Base-by-base conservation (phyloP, 1,140 invertebrate genomes). In the Brachionus paranguensis region DNA sequence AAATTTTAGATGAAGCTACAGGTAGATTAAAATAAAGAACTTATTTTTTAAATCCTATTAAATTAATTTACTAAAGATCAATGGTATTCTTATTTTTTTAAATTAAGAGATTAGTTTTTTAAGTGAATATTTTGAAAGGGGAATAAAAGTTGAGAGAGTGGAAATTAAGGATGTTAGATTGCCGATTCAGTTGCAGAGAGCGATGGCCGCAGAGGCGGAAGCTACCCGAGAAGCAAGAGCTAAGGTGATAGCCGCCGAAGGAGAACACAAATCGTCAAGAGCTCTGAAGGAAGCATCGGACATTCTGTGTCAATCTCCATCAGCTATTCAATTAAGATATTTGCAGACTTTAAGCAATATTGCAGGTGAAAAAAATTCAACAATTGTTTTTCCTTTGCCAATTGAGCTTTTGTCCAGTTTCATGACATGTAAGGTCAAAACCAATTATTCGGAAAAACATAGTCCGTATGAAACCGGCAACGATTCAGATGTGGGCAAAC, bases 321-420 rank as follows among this genome's bases (percentile, higher is more conserved):
- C 93, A 8, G 95, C 95, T 3, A 89, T 96, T 60, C 95, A 96
- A 90, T 91, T 95, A 3, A 88, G 92, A 20, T 92, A 92, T 86
- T 86, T 92, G 24, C 92, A 97, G 91, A 96, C 96, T 7, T 90
- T 98, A 83, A 98, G 94, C 89, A 94, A 94, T 12, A 97, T 98
- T 89, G 95, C 95, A 65, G 95, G 95, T 1, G 96, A 98, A 91
- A 98, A 98, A 91, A 98, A 97, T 89, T 97, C 96, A 4, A 98
- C 96, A 8, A 98, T 98, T 87, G 94, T 98, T 83, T 98, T 98
- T 90, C 96, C 96, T 29, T 91, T 98, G 85, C 96, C 96, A 41
- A 95, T 97, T 87, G 95, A 97, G 87, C 92, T 97, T 86, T 87
- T 97, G 55, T 93, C 81, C 17, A 60, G 64, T 45, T 81, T 81